phyloP scores from a whole-genome alignment of 2,113 vertebrate species.

The Podarcis raffonei region DNA sequence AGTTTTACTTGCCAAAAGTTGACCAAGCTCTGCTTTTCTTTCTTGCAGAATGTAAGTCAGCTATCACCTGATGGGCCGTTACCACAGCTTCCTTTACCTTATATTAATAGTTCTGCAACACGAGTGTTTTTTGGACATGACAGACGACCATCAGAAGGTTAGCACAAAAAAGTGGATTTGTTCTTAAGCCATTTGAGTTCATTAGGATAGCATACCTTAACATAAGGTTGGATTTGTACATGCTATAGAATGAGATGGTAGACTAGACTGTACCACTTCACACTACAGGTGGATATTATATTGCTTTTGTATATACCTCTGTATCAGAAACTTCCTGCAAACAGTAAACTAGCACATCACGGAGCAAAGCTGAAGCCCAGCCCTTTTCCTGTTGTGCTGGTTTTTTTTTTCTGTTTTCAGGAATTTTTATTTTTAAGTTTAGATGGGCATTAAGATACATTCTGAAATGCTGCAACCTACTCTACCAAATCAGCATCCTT shows the following conservation, averaged over 20 bases:
- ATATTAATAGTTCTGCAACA: constrained; percentile 88
- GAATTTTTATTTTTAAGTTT: not conserved
- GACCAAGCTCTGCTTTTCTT: not conserved
- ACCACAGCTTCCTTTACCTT: constrained; percentile 93
- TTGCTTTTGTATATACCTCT: not conserved
- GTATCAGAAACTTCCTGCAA: not conserved
- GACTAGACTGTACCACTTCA: not conserved
- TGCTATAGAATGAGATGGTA: not conserved
- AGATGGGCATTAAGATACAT: not conserved
- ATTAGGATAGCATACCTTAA: not conserved
- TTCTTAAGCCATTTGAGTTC: not conserved
- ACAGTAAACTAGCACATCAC: not conserved
- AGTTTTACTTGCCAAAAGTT: not conserved
- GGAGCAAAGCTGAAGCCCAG: not conserved
- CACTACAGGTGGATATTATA: not conserved
- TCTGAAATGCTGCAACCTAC: not conserved
- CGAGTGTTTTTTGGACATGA: constrained; percentile 96
- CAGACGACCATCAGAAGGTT: constrained; percentile 92
- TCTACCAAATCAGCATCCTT: not conserved
- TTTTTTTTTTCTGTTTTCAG: not conserved
- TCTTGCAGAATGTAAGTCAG: constrained; percentile 81
- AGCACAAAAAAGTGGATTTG: constrained; percentile 35
- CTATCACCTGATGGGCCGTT: constrained; percentile 75
- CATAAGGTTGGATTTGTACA: not conserved
- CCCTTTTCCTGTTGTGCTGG: not conserved